Evolutionary conservation across 2,888 invertebrate species (phyloP).

Genomic region (Hofmannophila pseudospretella): DNA sequence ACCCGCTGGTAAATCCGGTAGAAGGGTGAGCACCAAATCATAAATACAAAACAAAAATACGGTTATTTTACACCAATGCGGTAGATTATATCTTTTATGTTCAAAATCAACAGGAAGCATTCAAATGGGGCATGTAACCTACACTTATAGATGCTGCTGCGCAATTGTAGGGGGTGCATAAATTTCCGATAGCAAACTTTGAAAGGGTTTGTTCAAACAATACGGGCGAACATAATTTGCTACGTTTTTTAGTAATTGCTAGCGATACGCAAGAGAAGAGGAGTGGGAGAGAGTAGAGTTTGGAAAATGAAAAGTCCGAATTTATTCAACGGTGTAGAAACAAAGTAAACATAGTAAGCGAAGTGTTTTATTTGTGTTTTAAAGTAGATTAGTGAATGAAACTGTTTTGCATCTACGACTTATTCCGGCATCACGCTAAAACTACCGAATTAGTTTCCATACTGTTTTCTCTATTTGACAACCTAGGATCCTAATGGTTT

Average conservation of each 20-base stretch:
- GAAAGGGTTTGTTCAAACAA: conserved; percentile 68
- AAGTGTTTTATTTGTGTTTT: conserved; percentile 30
- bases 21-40: conserved; percentile 60
- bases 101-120: conserved; percentile 76
- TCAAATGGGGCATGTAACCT: conserved; percentile 77
- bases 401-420: conserved; percentile 27
- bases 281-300: conserved; percentile 30
- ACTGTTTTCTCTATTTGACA: too few species aligned
- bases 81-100: conserved; percentile 77
- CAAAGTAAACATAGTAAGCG: not conserved
- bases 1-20: conserved; percentile 32
- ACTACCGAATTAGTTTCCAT: too few species aligned
- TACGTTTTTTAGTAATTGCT: conserved; percentile 42
- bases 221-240: conserved; percentile 25
- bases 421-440: too few species aligned
- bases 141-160: conserved; percentile 69
- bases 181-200: conserved; percentile 58
- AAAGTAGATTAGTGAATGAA: conserved; percentile 49
- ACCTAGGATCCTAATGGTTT: too few species aligned
- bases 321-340: conserved; percentile 40
- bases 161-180: conserved; percentile 62
- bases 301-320: conserved; percentile 48
- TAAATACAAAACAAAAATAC: conserved; percentile 72
- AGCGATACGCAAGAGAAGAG: conserved; percentile 26
- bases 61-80: conserved; percentile 75